A percentile compares a stretch with the other conserved stretches of the same genome.
Conservation (phyloP, 2,113 vertebrate genomes). For the Oenanthe oenanthe region DNA sequence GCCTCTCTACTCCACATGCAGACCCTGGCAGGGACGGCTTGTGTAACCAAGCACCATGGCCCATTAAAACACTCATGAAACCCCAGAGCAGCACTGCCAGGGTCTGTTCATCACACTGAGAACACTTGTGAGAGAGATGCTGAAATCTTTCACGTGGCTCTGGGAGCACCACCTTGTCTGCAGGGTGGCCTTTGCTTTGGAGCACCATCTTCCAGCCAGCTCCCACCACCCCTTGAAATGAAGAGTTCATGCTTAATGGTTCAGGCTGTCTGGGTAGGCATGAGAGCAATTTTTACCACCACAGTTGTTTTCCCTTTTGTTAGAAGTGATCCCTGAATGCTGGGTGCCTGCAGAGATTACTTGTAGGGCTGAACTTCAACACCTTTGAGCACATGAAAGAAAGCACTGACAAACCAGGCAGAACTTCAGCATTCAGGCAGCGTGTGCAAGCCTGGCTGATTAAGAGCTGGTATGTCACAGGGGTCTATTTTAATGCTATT, state of each 20-base stretch:
- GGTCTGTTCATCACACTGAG: background rate
- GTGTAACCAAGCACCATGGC: background rate
- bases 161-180: background rate
- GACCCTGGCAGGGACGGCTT: background rate
- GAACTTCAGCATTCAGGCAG: background rate
- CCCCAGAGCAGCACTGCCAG: background rate
- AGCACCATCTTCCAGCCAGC: background rate
- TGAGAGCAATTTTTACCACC: background rate
- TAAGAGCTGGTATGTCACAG: background rate
- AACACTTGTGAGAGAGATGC: background rate
- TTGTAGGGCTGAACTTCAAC: fast-evolving
- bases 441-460: background rate
- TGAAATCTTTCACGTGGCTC: background rate
- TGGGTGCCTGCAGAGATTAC: background rate
- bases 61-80: background rate
- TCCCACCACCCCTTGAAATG: background rate
- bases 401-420: background rate
- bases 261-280: background rate
- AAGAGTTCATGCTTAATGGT: background rate
- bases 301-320: background rate
- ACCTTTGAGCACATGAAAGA: fast-evolving
- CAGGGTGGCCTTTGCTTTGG: background rate
- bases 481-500: background rate
- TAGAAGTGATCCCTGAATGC: background rate
- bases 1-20: background rate